Percentiles rank a stretch among this genome's conserved stretches.
Evolutionary conservation across 2,113 vertebrate genomes (phyloP).

Genomic region (Sapajus apella): DNA sequence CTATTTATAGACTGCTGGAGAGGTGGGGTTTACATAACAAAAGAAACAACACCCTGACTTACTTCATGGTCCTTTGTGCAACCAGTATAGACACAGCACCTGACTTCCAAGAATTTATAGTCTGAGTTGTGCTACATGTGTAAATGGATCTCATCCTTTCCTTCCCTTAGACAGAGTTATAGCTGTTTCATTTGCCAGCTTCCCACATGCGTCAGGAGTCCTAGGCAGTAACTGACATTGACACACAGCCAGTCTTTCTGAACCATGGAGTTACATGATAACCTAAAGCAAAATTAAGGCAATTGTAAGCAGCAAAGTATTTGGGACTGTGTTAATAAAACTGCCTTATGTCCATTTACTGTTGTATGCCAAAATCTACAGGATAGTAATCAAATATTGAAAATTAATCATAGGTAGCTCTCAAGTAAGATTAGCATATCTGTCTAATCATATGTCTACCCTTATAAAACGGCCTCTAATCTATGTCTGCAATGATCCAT

Average conservation of each 20-base stretch:
- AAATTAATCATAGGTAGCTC: neutral
- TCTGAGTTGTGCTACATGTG: neutral
- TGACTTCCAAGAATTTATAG: neutral
- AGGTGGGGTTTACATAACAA: neutral
- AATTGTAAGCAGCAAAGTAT: neutral
- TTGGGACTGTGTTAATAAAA: neutral
- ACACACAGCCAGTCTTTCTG: neutral
- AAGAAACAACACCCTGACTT: neutral
- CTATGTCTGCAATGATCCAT: neutral
- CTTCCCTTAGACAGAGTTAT: neutral
- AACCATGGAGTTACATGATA: neutral
- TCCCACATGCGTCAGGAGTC: neutral
- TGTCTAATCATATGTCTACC: neutral
- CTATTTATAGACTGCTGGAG: neutral
- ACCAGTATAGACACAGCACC: neutral
- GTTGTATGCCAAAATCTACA: neutral
- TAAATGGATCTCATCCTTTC: neutral
- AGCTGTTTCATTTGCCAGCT: neutral
- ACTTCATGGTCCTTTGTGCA: neutral
- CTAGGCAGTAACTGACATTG: neutral
- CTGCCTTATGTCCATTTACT: neutral
- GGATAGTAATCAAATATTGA: conserved; percentile 1
- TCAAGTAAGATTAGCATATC: neutral
- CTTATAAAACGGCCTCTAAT: neutral
- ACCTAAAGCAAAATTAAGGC: neutral